Evolutionary conservation across 2,113 vertebrate species (phyloP), one percentile per base, ranked within the genome.

Genomic region (Aptenodytes patagonicus): DNA sequence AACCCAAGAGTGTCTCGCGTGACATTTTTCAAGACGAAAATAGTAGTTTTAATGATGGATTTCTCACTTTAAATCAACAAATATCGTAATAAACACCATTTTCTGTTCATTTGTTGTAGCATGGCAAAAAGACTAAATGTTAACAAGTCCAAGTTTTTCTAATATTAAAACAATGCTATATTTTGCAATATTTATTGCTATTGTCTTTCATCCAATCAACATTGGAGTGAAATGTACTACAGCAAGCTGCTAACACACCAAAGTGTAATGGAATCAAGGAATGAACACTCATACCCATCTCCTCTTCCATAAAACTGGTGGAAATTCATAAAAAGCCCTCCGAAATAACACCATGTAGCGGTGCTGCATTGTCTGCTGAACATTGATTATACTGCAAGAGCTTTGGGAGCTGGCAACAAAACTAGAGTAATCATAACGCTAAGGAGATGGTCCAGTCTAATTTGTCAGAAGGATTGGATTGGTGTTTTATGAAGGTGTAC

Each of bases 261-360:
- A 84, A 83, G 8, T 8, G 17, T 17, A 77, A 55, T 4, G 9
- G 70, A 93, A 83, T 54, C 42, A 91, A 81, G 13, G 34, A 60
- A 81, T 17, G 25, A 81, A 55, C 32, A 86, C 61, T 47, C 20
- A 72, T 47, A 90, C 13, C 4, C 9, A 21, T 28, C 3, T 62
- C 15, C 9, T 42, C 76, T 96, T 68, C 18, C 62, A 72, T 29
- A 83, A 64, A 94, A 70, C 6, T 21, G 49, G 57, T 38, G 13
- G 31, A 38, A 91, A 54, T 57, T 82, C 32, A 61, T 22, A 77
- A 72, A 90, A 64, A 40, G 11, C 7, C 16, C 26, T 66, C 38
- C 1, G 2, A 51, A 82, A 52, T 57, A 24, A 90, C 9, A 2
- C 16, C 57, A 42, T 5, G 17, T 47, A 83, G 44, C 0, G 0